Conservation (phyloP, 2,888 invertebrate genomes). For the Drosophila nr. perissopoda region DNA sequence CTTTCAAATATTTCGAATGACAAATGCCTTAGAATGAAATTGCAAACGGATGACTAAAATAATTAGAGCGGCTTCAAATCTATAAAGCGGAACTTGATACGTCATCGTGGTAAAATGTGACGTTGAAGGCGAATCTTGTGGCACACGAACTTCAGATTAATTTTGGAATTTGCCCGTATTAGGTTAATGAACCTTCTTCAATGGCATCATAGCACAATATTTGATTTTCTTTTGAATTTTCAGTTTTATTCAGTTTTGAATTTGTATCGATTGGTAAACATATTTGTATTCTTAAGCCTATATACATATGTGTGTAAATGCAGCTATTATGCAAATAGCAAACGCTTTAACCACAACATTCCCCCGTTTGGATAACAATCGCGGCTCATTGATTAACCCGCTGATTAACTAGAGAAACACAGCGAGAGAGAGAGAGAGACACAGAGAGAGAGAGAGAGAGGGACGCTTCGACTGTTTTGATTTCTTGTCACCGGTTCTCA, state of each 20-base stretch:
- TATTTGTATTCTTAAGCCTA: not conserved
- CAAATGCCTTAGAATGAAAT: conserved; percentile 31
- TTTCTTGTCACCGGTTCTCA: conserved; percentile 46
- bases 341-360: conserved; percentile 51
- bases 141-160: conserved; percentile 21
- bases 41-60: conserved; percentile 47
- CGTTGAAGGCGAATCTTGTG: conserved; percentile 18
- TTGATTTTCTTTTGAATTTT: conserved; percentile 5
- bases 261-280: not conserved
- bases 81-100: conserved; percentile 5
- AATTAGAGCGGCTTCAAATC: conserved; percentile 9
- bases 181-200: conserved; percentile 50
- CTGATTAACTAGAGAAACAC: conserved; percentile 18
- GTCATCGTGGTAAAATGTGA: conserved; percentile 18
- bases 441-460: not conserved
- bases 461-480: conserved; percentile 1
- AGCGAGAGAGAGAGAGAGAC: not conserved
- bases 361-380: conserved; percentile 28
- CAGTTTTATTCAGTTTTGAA: conserved; percentile 57
- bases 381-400: conserved; percentile 26
- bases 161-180: conserved; percentile 19
- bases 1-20: conserved; percentile 12
- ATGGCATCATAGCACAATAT: not conserved
- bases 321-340: conserved; percentile 6
- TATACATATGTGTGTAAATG: not conserved